phyloP scores from a whole-genome alignment of 2,797 vertebrate species.

The Anomalospiza imberbis region DNA sequence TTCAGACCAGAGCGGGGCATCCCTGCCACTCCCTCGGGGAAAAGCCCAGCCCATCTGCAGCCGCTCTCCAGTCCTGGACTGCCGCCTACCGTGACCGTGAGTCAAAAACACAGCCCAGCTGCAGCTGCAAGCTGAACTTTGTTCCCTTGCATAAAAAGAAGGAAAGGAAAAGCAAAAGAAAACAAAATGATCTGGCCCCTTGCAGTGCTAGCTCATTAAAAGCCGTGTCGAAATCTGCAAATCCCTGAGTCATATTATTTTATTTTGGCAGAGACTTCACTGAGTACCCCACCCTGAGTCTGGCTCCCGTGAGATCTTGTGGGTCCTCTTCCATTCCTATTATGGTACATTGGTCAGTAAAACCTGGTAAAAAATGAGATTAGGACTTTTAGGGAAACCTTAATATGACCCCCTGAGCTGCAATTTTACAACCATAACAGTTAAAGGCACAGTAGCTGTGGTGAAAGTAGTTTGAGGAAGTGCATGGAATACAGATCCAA shows the following conservation, averaged over 20 bases:
- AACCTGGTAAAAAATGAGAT: neutral
- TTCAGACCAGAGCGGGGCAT: neutral
- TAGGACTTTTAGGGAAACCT: neutral
- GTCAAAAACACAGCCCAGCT: neutral
- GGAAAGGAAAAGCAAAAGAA: neutral
- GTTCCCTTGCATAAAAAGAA: neutral
- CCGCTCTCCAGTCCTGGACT: neutral
- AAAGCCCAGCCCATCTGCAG: neutral
- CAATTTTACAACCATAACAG: neutral
- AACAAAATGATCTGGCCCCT: neutral
- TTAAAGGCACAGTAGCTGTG: neutral
- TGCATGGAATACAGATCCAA: neutral
- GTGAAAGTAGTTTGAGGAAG: neutral
- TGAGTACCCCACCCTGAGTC: neutral
- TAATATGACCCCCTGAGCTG: neutral
- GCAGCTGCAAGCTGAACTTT: neutral
- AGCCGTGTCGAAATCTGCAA: neutral
- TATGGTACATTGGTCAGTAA: neutral
- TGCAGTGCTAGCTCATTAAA: neutral
- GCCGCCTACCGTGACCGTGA: neutral
- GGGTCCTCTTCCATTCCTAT: neutral
- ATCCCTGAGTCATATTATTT: neutral
- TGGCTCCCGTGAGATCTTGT: neutral
- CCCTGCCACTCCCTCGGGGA: fast-evolving
- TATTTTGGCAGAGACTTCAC: neutral